Conservation (phyloP, 2,888 invertebrate species). For the Sussaba pulchella region DNA sequence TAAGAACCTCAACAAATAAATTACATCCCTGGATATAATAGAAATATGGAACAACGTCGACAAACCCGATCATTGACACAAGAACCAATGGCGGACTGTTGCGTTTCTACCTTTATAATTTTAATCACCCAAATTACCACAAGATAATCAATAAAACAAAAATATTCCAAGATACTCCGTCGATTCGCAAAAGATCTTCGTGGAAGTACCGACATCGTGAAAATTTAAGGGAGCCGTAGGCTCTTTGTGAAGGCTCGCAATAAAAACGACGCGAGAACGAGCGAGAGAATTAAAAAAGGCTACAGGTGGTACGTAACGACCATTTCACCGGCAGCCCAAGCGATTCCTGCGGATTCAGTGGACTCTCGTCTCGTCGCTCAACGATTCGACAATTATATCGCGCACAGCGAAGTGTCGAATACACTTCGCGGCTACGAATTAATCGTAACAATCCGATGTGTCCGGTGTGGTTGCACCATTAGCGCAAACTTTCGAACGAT, state of each 20-base stretch:
- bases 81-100: too few species aligned
- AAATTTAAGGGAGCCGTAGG: not conserved
- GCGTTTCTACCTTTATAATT: not conserved
- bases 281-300: slow-evolving; percentile 66
- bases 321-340: slow-evolving; percentile 44
- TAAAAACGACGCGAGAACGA: slow-evolving; percentile 40
- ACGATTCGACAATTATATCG: slow-evolving; percentile 44
- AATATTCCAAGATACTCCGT: too few species aligned
- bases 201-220: too few species aligned
- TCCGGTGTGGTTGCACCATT: slow-evolving; percentile 27
- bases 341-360: slow-evolving; percentile 2
- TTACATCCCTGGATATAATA: too few species aligned
- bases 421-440: not conserved
- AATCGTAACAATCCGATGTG: not conserved
- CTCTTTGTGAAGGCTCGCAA: not conserved
- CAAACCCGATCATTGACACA: too few species aligned
- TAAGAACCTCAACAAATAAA: slow-evolving; percentile 1
- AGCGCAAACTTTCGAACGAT: slow-evolving; percentile 35
- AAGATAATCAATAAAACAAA: not conserved
- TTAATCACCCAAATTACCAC: too few species aligned
- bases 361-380: slow-evolving; percentile 9
- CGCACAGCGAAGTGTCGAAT: not conserved
- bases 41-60: too few species aligned
- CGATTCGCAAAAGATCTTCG: too few species aligned
- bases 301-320: slow-evolving; percentile 67